These are phyloP conservation scores for Macrosiphum euphorbiae DNA, from an alignment of 2,888 invertebrate species.

Conservation along the genomic window DNA sequence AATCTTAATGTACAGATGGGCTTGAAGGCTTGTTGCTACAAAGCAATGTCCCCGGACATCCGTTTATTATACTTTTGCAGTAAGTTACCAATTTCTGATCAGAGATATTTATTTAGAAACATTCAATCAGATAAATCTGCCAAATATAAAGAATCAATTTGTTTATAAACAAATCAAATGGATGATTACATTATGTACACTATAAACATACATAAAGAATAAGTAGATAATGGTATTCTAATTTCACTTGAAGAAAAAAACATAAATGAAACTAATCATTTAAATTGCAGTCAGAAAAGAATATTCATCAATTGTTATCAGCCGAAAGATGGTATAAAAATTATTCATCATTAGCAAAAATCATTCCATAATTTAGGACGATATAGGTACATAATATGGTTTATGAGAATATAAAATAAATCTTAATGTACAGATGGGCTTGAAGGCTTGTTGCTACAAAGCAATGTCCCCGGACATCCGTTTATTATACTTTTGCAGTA, in stretches of 20 bases:
- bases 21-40: constrained; percentile 56
- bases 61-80: constrained; percentile 28
- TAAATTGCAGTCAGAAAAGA: too few relatives aligned
- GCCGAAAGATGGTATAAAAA: too few relatives aligned
- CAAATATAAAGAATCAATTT: not conserved
- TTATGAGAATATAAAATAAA: too few relatives aligned
- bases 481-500: constrained; percentile 32
- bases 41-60: constrained; percentile 60
- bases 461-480: constrained; percentile 58
- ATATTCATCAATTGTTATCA: too few relatives aligned
- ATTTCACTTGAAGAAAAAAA: too few relatives aligned
- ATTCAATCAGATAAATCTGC: constrained; percentile 15
- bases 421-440: constrained; percentile 40
- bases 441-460: constrained; percentile 55
- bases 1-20: constrained; percentile 58
- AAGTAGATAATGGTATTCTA: too few relatives aligned
- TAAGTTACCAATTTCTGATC: constrained; percentile 52
- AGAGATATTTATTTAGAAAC: not conserved
- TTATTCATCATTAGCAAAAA: not conserved
- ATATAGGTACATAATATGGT: not conserved
- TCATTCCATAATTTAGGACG: not conserved
- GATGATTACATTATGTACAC: too few relatives aligned
- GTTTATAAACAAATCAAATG: too few relatives aligned
- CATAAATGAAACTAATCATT: too few relatives aligned
- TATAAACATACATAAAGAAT: too few relatives aligned